Evolutionary conservation across 2,888 invertebrate genomes (phyloP).

Genomic region (Ametastegia equiseti): DNA sequence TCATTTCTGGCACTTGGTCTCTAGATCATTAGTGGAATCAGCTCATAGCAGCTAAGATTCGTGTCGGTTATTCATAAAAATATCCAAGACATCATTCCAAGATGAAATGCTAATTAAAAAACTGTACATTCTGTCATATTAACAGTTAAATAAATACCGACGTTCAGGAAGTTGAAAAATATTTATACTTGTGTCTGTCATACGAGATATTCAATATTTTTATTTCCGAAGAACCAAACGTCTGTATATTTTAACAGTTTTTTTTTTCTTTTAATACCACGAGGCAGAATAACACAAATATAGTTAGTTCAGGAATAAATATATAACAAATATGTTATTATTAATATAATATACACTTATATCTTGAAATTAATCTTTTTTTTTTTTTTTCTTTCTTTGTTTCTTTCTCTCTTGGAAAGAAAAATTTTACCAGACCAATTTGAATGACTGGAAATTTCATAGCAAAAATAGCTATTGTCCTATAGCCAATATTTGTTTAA

Average conservation of each 20-base stretch:
- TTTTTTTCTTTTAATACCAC: too few species aligned
- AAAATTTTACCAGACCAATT: not conserved
- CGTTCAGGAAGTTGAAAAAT: not conserved
- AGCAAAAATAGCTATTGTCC: not conserved
- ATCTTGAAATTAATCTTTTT: not conserved
- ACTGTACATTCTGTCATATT: not conserved
- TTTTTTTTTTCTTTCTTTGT: not conserved
- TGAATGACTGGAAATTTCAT: not conserved
- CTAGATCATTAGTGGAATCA: too few species aligned
- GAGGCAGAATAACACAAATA: too few species aligned
- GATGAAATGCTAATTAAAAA: too few species aligned
- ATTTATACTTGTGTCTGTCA: not conserved
- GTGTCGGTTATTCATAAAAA: too few species aligned
- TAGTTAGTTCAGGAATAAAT: too few species aligned
- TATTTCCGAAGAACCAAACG: too few species aligned
- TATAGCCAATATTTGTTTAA: not conserved
- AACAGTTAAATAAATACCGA: not conserved
- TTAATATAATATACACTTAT: too few species aligned
- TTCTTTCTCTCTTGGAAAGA: not conserved
- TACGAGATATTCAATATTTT: not conserved
- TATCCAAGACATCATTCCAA: too few species aligned
- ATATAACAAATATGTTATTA: too few species aligned
- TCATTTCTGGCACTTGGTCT: too few species aligned
- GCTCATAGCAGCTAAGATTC: too few species aligned
- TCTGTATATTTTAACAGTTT: not conserved